A percentile compares a stretch with the other conserved stretches of the same genome.
Conservation (phyloP, 2,888 invertebrate genomes). For the Heliconius charithonia region DNA sequence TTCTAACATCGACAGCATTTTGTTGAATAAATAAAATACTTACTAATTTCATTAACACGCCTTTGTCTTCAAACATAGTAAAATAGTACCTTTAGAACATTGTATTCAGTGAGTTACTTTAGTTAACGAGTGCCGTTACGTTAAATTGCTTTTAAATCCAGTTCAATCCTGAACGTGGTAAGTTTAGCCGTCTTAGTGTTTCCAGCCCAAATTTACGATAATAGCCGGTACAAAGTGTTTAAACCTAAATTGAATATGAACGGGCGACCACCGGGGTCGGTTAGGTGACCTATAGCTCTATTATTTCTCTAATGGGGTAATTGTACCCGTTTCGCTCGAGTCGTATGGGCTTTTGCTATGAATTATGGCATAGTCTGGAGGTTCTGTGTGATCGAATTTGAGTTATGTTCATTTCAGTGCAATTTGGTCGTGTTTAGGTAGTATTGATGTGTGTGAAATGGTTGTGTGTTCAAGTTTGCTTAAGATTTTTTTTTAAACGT, state of each 20-base stretch:
- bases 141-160: constrained; percentile 35
- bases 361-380: neutral
- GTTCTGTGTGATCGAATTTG: constrained; percentile 17
- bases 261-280: neutral
- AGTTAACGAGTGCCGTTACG: constrained; percentile 25
- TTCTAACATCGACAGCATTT: neutral
- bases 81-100: constrained; percentile 8
- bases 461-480: neutral
- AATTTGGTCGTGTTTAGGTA: neutral
- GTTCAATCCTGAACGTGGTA: constrained; percentile 31
- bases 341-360: constrained; percentile 8
- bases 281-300: constrained; percentile 11
- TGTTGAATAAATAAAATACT: neutral
- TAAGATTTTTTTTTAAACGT: neutral
- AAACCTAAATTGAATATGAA: constrained; percentile 43
- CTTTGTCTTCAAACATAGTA: neutral
- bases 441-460: neutral
- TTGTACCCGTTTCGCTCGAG: neutral
- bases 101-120: neutral
- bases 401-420: neutral
- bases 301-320: constrained; percentile 29
- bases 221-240: constrained; percentile 40
- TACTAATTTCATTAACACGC: neutral
- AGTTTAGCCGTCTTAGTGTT: constrained; percentile 39
- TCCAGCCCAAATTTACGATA: constrained; percentile 40